phyloP scores from a whole-genome alignment of 2,113 vertebrate genomes.

The Alosa alosa region DNA sequence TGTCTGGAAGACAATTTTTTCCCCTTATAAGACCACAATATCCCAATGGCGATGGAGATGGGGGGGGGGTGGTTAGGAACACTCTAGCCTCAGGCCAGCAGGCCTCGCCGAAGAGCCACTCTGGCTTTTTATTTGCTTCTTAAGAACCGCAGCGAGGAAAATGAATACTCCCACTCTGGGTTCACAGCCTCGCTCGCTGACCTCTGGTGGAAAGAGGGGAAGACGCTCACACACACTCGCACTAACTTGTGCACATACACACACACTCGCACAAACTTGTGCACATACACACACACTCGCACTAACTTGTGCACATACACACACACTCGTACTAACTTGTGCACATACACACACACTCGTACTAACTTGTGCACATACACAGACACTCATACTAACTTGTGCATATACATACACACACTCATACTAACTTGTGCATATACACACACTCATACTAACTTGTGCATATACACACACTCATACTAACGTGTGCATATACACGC shows the following conservation, averaged over 20 bases:
- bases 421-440: background rate
- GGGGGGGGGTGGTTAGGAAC: background rate
- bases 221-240: too few relatives aligned
- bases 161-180: slow-evolving; percentile 37
- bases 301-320: background rate
- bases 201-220: too few relatives aligned
- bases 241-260: background rate
- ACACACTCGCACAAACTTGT: background rate
- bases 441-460: too few relatives aligned
- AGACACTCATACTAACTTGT: background rate
- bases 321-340: background rate
- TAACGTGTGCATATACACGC: too few relatives aligned
- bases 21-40: slow-evolving; percentile 12
- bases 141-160: slow-evolving; percentile 37
- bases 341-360: background rate
- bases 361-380: background rate
- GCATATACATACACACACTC: background rate
- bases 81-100: background rate
- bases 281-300: background rate
- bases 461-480: background rate
- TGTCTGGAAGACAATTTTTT: background rate
- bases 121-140: slow-evolving; percentile 43
- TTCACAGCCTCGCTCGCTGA: background rate
- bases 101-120: background rate
- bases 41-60: background rate